phyloP scores from a whole-genome alignment of 1,140 invertebrate species.

The Copidosoma floridanum region DNA sequence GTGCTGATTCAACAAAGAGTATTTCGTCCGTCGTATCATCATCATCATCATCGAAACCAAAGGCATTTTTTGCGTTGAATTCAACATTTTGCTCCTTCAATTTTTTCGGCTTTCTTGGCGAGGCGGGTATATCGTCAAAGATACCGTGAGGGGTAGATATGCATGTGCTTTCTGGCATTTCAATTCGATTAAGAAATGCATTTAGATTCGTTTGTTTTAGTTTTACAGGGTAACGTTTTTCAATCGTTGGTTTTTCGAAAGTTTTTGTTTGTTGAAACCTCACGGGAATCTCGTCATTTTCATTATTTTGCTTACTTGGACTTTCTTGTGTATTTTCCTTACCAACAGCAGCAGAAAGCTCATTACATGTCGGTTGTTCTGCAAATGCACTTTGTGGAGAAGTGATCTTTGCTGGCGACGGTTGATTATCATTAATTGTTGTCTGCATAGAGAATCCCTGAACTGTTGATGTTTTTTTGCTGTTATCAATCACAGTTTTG shows the following conservation, averaged over 20 bases:
- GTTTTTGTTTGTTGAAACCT: conserved; percentile 1
- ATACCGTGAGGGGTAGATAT: conserved; percentile 40
- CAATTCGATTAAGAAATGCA: conserved; percentile 38
- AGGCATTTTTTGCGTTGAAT: conserved; percentile 33
- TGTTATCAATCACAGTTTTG: too few relatives aligned
- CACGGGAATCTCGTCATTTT: too few relatives aligned
- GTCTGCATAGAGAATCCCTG: neutral
- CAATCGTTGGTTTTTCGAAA: conserved; percentile 21
- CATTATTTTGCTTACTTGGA: neutral
- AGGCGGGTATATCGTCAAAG: conserved; percentile 38
- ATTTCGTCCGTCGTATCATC: neutral
- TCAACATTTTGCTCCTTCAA: conserved; percentile 5
- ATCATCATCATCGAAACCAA: conserved; percentile 39
- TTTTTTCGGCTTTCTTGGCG: conserved; percentile 29
- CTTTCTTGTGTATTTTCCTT: neutral
- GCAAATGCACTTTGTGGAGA: neutral
- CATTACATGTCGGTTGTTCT: neutral
- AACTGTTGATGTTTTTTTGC: neutral
- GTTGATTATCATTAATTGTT: neutral
- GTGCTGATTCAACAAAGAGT: neutral
- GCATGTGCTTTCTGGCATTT: conserved; percentile 34
- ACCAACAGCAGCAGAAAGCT: too few relatives aligned
- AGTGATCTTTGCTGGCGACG: neutral
- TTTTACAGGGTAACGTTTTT: conserved; percentile 20
- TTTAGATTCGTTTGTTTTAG: conserved; percentile 42